These are phyloP conservation scores for Xestia ashworthii DNA, from an alignment of 2,888 invertebrate genomes.

Conservation along the genomic window DNA sequence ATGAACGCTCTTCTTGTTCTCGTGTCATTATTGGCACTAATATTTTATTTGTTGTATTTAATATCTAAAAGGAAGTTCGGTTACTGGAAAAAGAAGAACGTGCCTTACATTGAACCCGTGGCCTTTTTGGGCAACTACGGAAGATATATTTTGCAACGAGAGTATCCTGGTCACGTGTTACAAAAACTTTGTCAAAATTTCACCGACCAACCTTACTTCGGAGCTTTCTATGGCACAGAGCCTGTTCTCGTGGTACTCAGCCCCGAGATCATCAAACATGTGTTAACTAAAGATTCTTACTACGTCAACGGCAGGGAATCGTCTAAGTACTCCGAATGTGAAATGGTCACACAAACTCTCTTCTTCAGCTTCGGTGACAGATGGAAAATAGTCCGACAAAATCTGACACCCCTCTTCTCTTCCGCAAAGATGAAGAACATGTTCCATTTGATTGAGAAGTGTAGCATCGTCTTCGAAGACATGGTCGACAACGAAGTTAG, in stretches of 20 bases:
- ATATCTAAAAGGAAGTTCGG: constrained; percentile 58
- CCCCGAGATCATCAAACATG: constrained; percentile 74
- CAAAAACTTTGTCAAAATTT: constrained; percentile 72
- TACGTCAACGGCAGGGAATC: constrained; percentile 77
- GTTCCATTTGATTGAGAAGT: constrained; percentile 77
- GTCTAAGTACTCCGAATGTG: constrained; percentile 68
- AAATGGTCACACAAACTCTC: constrained; percentile 71
- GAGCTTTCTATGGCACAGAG: constrained; percentile 79
- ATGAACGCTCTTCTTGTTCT: constrained; percentile 54
- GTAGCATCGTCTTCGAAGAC: constrained; percentile 67
- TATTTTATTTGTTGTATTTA: constrained; percentile 46
- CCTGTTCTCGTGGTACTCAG: constrained; percentile 76
- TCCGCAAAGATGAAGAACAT: constrained; percentile 80
- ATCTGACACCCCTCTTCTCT: constrained; percentile 78
- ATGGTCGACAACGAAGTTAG: constrained; percentile 65
- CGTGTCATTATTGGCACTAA: constrained; percentile 21
- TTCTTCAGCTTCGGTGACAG: constrained; percentile 76
- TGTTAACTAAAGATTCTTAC: constrained; percentile 77
- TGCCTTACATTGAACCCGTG: constrained; percentile 70
- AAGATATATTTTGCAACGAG: constrained; percentile 69
- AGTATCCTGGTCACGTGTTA: constrained; percentile 60
- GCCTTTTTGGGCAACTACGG: constrained; percentile 76
- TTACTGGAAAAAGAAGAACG: constrained; percentile 75
- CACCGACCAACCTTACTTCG: constrained; percentile 73
- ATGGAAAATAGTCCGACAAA: constrained; percentile 80